Evolutionary conservation across 2,888 invertebrate species (phyloP), one percentile per base, ranked within the genome.

Genomic region (Caenorhabditis sp.): DNA sequence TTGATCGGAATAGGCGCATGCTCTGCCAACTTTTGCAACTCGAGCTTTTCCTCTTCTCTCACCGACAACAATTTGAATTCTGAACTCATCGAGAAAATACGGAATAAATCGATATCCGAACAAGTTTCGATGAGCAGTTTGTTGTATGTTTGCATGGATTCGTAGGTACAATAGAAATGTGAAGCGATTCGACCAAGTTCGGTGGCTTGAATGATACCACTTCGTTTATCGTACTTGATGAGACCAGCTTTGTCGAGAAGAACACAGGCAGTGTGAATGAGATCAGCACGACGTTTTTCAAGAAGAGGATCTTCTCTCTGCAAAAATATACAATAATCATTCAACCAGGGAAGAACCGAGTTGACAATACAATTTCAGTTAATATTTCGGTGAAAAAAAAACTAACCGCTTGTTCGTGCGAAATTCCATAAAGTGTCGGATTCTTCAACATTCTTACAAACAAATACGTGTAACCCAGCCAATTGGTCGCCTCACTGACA

Each of bases 1-100:
- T 99, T 99, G 81, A 99, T 97, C 0, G 99, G 99, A 70, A 99
- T 97, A 0, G 99, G 99, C 0, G 99, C 99, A 86, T 96, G 91
- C 83, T 92, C 93, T 91, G 94, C 93, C n/a, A 99, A 90, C 88
- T 97, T 99, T 84, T 95, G 94, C 77, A 99, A 89, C 89, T 99
- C 99, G 69, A 97, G 88, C 86, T 99, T 97, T 89, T 99, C 99
- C 88, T 99, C 99, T 88, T 90, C 85, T 10, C 88, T 78, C 1
- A 87, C 86, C 31, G 79, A 78, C 37, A 86, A 70, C 43, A 82
- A 93, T 81, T 92, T 92, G 90, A 99, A 99, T 89, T 99, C 99
- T 0, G 94, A 92, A 0, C 96, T 96, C n/a, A 97, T 90, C 0
- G 97, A 97, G 89, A 99, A 99, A n/a, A 99, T 97, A 1, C 92